Conservation (phyloP, 2,113 vertebrate genomes). For the Eolophus roseicapilla region DNA sequence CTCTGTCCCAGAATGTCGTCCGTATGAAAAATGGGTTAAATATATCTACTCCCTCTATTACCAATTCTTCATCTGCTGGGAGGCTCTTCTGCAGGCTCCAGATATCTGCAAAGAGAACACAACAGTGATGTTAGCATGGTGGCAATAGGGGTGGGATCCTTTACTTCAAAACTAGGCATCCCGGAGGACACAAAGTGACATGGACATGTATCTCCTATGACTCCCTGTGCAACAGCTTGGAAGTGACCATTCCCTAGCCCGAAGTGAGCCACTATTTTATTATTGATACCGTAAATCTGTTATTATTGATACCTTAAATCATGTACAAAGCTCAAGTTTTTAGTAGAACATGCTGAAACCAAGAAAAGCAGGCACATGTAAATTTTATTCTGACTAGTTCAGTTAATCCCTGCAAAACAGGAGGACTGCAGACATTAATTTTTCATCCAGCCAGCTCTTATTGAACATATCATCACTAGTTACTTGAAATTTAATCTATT, state of each 20-base stretch:
- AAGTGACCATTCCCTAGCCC: not conserved
- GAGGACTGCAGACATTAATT: slow-evolving; percentile 69
- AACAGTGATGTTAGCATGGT: accelerated
- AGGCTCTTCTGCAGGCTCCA: not conserved
- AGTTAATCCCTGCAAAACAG: slow-evolving; percentile 68
- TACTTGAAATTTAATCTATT: slow-evolving; percentile 77
- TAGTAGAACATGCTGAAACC: slow-evolving; percentile 24
- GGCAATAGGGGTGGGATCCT: not conserved
- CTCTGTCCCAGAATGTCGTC: not conserved
- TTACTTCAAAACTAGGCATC: not conserved
- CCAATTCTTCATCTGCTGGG: not conserved
- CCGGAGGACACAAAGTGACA: not conserved
- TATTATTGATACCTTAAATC: slow-evolving; percentile 24
- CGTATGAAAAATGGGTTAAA: not conserved
- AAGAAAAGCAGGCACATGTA: slow-evolving; percentile 57
- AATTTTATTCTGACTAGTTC: slow-evolving; percentile 59
- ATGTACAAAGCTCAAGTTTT: not conserved
- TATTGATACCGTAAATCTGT: slow-evolving; percentile 18
- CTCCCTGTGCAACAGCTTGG: not conserved
- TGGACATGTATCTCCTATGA: accelerated
- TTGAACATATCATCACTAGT: slow-evolving; percentile 69
- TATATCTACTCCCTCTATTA: not conserved
- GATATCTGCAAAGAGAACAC: not conserved
- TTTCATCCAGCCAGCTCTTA: slow-evolving; percentile 70
- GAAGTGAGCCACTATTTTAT: not conserved